These are phyloP conservation scores for Chrosomus eos DNA, from an alignment of 2,797 vertebrate species.

Conservation along the genomic window DNA sequence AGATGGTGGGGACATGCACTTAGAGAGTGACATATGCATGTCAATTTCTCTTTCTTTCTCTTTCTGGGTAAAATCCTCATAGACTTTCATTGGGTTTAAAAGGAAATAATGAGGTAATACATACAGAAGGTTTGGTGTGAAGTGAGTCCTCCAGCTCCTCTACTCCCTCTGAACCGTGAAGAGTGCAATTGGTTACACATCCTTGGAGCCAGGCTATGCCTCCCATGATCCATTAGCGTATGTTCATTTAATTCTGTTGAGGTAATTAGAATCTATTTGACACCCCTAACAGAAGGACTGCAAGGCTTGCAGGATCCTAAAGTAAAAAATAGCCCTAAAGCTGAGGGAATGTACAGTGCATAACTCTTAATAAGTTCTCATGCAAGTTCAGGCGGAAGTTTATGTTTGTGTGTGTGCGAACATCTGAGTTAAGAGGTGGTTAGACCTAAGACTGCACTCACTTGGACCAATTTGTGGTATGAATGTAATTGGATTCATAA, in stretches of 20 bases:
- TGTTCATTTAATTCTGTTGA: conserved; percentile 73
- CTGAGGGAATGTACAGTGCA: conserved; percentile 40
- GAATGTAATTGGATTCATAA: conserved; percentile 48
- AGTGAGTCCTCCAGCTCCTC: conserved; percentile 39
- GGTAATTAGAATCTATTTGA: conserved; percentile 75
- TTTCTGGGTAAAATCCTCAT: conserved; percentile 12
- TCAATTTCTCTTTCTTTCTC: conserved; percentile 8
- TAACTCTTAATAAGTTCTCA: conserved; percentile 39
- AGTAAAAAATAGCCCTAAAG: conserved; percentile 37
- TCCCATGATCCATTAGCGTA: conserved; percentile 65
- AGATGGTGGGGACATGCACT: background rate
- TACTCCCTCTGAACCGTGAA: conserved; percentile 59
- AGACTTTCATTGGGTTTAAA: conserved; percentile 36
- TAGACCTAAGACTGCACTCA: conserved; percentile 27
- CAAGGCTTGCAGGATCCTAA: conserved; percentile 65
- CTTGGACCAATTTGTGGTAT: conserved; percentile 20
- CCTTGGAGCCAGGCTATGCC: conserved; percentile 51
- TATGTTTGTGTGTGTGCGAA: conserved; percentile 13
- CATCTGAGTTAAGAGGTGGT: conserved; percentile 8
- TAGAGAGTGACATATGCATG: background rate
- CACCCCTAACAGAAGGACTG: conserved; percentile 66
- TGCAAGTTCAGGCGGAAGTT: conserved; percentile 33
- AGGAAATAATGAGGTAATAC: conserved; percentile 6
- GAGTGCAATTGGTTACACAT: conserved; percentile 68
- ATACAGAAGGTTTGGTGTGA: conserved; percentile 41